These are phyloP conservation scores for Plestiodon gilberti DNA, from an alignment of 2,113 vertebrate species.

Conservation along the genomic window DNA sequence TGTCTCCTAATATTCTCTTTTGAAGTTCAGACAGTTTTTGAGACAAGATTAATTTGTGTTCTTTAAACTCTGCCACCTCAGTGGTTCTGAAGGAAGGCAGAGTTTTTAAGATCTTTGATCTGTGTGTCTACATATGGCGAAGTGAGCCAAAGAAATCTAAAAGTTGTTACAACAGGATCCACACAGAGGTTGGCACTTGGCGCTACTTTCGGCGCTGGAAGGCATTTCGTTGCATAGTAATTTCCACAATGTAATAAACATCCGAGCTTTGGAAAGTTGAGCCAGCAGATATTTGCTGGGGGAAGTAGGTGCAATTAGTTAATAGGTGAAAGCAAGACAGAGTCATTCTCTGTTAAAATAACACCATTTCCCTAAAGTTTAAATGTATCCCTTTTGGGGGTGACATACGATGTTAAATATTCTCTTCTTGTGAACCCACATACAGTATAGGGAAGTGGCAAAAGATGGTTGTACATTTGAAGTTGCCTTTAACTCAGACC, in stretches of 20 bases:
- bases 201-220: conserved; percentile 53
- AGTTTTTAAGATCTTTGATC: conserved; percentile 53
- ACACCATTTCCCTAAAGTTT: background rate
- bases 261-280: conserved; percentile 60
- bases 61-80: conserved; percentile 42
- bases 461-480: background rate
- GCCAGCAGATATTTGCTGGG: conserved; percentile 52
- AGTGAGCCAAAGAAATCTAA: conserved; percentile 43
- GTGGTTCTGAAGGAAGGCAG: conserved; percentile 37
- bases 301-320: conserved; percentile 49
- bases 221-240: conserved; percentile 60
- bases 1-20: conserved; percentile 32
- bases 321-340: conserved; percentile 67
- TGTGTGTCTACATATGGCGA: conserved; percentile 53
- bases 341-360: conserved; percentile 52
- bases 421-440: background rate
- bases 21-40: conserved; percentile 43
- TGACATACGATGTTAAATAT: background rate
- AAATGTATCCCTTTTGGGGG: background rate
- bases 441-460: background rate
- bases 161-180: conserved; percentile 49
- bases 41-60: background rate
- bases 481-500: background rate
- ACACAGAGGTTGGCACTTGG: conserved; percentile 29
- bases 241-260: conserved; percentile 65